These are phyloP conservation scores for Meganola albula DNA, from an alignment of 2,888 invertebrate genomes.

Conservation along the genomic window DNA sequence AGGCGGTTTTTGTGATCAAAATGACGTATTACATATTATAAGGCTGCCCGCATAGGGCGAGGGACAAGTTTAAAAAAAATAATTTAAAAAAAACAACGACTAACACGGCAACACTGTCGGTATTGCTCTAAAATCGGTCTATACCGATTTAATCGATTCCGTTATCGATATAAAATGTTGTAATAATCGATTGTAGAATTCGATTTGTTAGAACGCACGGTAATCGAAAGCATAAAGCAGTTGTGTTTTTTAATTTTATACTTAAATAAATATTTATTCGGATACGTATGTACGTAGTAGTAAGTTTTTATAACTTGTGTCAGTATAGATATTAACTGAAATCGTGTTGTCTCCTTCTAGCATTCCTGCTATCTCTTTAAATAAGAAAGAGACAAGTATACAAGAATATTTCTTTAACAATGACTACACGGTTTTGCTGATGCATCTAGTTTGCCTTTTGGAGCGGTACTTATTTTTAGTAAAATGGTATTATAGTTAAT, in stretches of 20 bases:
- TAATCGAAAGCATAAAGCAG: constrained; percentile 58
- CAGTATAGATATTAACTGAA: no score
- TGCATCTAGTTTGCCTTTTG: no score
- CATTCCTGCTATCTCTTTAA: no score
- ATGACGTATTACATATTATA: constrained; percentile 36
- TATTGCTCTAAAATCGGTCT: constrained; percentile 32
- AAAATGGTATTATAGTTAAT: no score
- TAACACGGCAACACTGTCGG: constrained; percentile 22
- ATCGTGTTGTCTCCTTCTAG: no score
- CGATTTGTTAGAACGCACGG: constrained; percentile 43
- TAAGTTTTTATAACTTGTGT: constrained; percentile 41
- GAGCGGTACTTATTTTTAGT: no score
- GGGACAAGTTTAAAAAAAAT: no score
- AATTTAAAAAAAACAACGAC: constrained; percentile 32
- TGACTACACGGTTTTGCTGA: no score
- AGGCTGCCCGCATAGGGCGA: constrained; percentile 29
- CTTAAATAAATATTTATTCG: constrained; percentile 68
- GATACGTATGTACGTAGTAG: constrained; percentile 57
- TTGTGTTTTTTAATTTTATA: constrained; percentile 74
- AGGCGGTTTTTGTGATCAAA: constrained; percentile 40
- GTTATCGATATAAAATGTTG: constrained; percentile 25
- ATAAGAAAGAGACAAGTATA: no score
- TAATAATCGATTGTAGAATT: constrained; percentile 29
- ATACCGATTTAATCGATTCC: constrained; percentile 9
- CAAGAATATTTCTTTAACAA: no score